These are phyloP conservation scores for Nomada ruficornis DNA, from an alignment of 2,888 invertebrate species.

Conservation along the genomic window DNA sequence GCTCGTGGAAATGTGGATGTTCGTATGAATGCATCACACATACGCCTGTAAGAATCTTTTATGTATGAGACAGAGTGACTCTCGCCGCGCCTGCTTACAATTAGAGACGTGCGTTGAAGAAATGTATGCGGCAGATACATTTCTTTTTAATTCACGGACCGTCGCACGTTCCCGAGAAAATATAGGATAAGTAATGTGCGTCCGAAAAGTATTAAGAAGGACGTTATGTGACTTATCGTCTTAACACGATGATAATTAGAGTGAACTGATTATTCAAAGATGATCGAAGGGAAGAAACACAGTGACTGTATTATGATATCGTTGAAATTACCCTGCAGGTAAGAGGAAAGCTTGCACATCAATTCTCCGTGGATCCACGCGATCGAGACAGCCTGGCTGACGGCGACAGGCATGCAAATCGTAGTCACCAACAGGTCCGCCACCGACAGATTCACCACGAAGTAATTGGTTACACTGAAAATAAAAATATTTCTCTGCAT, in stretches of 20 bases:
- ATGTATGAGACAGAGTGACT: conserved; percentile 32
- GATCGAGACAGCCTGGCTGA: conserved; percentile 89
- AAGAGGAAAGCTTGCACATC: conserved; percentile 90
- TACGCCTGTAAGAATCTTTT: conserved; percentile 29
- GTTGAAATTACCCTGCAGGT: conserved; percentile 88
- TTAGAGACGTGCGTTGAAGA: conserved; percentile 1
- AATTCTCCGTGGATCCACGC: conserved; percentile 90
- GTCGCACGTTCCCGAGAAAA: not conserved
- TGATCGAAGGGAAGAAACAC: no score
- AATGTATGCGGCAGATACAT: not conserved
- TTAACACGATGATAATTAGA: no score
- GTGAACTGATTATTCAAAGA: not conserved
- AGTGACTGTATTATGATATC: no score
- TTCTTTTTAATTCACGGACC: not conserved
- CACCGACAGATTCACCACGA: conserved; percentile 90
- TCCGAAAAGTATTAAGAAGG: conserved; percentile 1
- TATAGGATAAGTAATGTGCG: not conserved
- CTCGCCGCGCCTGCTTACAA: not conserved
- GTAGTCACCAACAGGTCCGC: conserved; percentile 90
- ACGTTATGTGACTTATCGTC: not conserved
- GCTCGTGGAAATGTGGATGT: not conserved
- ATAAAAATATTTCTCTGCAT: not conserved
- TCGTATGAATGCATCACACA: not conserved
- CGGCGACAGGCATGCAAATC: conserved; percentile 91
- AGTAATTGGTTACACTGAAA: conserved; percentile 90